Conservation (phyloP, 1,140 invertebrate species). For the Nephotettix cincticeps region DNA sequence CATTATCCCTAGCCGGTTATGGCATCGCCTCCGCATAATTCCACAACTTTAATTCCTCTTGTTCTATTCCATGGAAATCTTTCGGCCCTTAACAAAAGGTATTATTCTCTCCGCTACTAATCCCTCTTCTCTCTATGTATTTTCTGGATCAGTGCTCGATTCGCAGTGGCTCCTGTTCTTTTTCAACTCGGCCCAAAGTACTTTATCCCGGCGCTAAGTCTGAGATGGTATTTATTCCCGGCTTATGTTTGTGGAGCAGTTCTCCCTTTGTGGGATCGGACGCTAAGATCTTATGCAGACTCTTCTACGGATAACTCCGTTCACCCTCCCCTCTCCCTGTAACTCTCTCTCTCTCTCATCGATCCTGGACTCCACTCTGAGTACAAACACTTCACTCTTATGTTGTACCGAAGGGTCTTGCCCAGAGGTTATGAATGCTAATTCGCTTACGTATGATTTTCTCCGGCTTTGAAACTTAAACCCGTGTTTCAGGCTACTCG, state of each 20-base stretch:
- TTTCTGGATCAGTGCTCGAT: conserved; percentile 36
- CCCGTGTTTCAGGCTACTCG: too few relatives aligned
- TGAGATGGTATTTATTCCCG: conserved; percentile 26
- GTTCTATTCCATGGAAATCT: conserved; percentile 35
- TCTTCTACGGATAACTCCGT: neutral
- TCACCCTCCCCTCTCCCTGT: neutral
- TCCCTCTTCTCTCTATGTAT: conserved; percentile 38
- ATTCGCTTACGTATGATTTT: too few relatives aligned
- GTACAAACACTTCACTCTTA: neutral
- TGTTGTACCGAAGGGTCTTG: neutral
- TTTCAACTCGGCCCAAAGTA: conserved; percentile 31
- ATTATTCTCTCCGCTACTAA: conserved; percentile 35
- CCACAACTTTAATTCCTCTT: conserved; percentile 34
- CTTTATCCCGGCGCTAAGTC: conserved; percentile 34
- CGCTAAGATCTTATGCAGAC: conserved; percentile 1
- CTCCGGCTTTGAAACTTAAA: too few relatives aligned
- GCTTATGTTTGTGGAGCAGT: conserved; percentile 1
- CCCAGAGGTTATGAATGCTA: too few relatives aligned
- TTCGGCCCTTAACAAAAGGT: conserved; percentile 38
- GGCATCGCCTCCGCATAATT: neutral
- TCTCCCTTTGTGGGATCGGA: conserved; percentile 15
- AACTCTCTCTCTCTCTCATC: neutral
- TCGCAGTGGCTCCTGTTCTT: conserved; percentile 26
- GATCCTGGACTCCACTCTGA: conserved; percentile 10
- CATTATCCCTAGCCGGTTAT: conserved; percentile 8